These are phyloP conservation scores for Indicator indicator DNA, from an alignment of 2,113 vertebrate genomes.

Conservation along the genomic window DNA sequence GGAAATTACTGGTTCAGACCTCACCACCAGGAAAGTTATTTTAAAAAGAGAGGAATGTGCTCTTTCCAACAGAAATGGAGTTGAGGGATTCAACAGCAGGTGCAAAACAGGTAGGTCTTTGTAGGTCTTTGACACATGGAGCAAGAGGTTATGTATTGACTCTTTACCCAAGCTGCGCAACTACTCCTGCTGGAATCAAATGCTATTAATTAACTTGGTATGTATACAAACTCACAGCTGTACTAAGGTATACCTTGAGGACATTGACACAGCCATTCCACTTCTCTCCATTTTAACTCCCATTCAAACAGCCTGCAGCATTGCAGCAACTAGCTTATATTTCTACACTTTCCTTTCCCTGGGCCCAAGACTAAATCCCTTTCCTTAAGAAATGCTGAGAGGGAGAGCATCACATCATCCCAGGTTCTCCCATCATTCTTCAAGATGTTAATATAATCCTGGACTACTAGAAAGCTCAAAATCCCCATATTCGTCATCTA, in stretches of 20 bases:
- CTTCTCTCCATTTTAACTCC: not conserved
- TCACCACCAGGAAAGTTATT: not conserved
- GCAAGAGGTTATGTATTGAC: not conserved
- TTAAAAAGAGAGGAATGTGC: not conserved
- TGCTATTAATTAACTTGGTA: not conserved
- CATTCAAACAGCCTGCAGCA: not conserved
- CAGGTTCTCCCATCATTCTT: not conserved
- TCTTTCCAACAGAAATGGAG: not conserved
- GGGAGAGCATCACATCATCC: not conserved
- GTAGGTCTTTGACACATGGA: not conserved
- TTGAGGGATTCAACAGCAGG: not conserved
- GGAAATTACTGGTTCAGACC: not conserved
- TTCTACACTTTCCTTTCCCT: not conserved
- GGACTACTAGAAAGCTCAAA: conserved; percentile 7
- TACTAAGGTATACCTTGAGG: conserved; percentile 5
- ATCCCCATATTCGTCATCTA: not conserved
- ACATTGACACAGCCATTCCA: conserved; percentile 6
- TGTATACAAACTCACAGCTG: conserved; percentile 9
- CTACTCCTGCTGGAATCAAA: conserved; percentile 28
- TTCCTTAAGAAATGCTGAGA: not conserved
- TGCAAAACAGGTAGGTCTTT: not conserved
- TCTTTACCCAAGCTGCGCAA: not conserved
- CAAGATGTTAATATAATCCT: conserved; percentile 1
- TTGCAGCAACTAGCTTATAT: not conserved
- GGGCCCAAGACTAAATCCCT: not conserved